Evolutionary conservation across 2,888 invertebrate species (phyloP), one percentile per base, ranked within the genome.

Genomic region (Prosapia bicincta): DNA sequence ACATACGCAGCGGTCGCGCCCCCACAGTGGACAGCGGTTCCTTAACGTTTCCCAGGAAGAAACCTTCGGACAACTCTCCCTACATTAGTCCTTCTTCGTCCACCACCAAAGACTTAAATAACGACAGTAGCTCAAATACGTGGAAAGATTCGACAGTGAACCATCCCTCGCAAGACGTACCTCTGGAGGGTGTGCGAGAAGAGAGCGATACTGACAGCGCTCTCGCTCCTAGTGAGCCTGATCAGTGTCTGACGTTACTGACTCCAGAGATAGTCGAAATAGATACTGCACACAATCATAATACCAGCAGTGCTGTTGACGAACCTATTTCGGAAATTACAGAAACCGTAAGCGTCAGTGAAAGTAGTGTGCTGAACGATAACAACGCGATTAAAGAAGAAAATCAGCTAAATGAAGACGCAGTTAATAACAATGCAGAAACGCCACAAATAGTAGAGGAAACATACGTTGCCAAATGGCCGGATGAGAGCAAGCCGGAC

Each of bases 91-190:
- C 68, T 26, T 71, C 75, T 9, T 67, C 71, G 70, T 68, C 73
- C 23, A 32, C 66, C 26, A 76, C 79, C 73, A 78, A 78, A 65
- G 74, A 78, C 77, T 15, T 71, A 26, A 70, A 65, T n/a, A 73
- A 71, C 15, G 25, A 69, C 25, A 69, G 66, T 15, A 71, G 74
- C 24, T 78, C 78, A 0, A 74, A 73, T 26, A 38, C 74, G 0
- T 78, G 76, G 7, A 38, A 76, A n/a, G 90, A 89, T 82, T 89
- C 89, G 15, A 89, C 89, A 10, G 89, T 89, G 24, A 89, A 89
- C 0, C 89, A 89, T 0, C 72, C 80, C 0, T 81, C 82, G 67
- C 81, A 81, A 32, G 76, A 77, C 26, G 79, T 81, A 43, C 84
- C 85, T 28, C 72, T 77, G 71, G 76, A 75, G 72, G 79, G 79